Percentiles rank a stretch among this genome's conserved stretches.
Conservation (phyloP, 2,113 vertebrate species). For the Perccottus glenii region DNA sequence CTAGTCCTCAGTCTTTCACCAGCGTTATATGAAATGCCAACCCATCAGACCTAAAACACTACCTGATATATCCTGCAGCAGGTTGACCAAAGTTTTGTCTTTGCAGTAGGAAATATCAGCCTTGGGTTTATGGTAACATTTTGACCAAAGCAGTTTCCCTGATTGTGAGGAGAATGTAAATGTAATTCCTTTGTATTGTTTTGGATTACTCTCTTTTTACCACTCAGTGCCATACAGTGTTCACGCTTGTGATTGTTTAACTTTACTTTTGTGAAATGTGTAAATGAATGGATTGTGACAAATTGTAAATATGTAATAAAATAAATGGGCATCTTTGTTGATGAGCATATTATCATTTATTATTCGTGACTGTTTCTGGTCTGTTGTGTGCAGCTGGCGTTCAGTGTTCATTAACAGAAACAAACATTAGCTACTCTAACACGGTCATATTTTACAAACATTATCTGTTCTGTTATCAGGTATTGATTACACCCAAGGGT, state of each 20-base stretch:
- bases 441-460: constrained; percentile 7
- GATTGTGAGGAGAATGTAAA: not conserved
- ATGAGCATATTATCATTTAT: not conserved
- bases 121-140: not conserved
- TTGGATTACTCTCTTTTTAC: constrained; percentile 31
- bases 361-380: not conserved
- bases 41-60: not conserved
- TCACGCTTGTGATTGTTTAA: constrained; percentile 29
- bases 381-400: not conserved
- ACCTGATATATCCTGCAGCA: too few species aligned
- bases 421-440: not conserved
- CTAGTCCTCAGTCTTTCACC: constrained; percentile 33
- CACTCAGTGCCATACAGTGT: constrained; percentile 71
- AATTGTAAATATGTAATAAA: constrained; percentile 71
- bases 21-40: constrained; percentile 43
- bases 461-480: constrained; percentile 42
- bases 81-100: not conserved
- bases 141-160: not conserved
- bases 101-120: not conserved
- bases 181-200: not conserved
- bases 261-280: constrained; percentile 32
- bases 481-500: constrained; percentile 24
- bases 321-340: constrained; percentile 73
- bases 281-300: constrained; percentile 58
- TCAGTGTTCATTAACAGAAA: not conserved